phyloP scores from a whole-genome alignment of 1,140 invertebrate genomes.

The Leptinotarsa lineolata region DNA sequence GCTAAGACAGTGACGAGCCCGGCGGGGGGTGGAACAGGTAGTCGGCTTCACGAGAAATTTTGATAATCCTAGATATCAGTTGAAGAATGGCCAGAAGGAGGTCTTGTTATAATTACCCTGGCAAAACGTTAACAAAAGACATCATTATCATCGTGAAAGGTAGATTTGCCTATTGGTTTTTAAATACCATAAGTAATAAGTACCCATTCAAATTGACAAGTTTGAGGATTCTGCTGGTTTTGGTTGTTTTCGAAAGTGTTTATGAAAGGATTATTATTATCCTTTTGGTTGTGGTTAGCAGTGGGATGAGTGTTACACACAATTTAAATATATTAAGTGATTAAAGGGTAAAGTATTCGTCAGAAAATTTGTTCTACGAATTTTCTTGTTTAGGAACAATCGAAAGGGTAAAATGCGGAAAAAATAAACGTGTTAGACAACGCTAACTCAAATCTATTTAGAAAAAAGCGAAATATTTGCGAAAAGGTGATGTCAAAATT shows the following conservation, averaged over 20 bases:
- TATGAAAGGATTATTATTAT: slow-evolving; percentile 23
- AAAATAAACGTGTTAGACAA: no score
- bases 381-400: background rate
- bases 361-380: background rate
- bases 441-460: no score
- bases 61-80: slow-evolving; percentile 13
- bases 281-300: slow-evolving; percentile 5
- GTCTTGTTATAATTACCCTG: slow-evolving; percentile 26
- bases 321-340: slow-evolving; percentile 11
- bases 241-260: slow-evolving; percentile 23
- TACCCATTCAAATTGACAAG: slow-evolving; percentile 10
- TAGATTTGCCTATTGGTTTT: slow-evolving; percentile 9
- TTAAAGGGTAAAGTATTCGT: background rate
- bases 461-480: no score
- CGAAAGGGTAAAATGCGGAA: no score
- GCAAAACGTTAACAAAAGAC: slow-evolving; percentile 12
- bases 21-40: slow-evolving; percentile 20
- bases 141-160: slow-evolving; percentile 11
- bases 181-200: slow-evolving; percentile 26
- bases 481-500: no score
- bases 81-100: slow-evolving; percentile 18
- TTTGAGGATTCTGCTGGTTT: background rate
- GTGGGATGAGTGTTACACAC: slow-evolving; percentile 13
- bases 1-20: slow-evolving; percentile 11
- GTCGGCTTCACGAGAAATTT: slow-evolving; percentile 10